Base-by-base conservation (phyloP, 2,113 vertebrate genomes). In the Polypterus bichir region DNA sequence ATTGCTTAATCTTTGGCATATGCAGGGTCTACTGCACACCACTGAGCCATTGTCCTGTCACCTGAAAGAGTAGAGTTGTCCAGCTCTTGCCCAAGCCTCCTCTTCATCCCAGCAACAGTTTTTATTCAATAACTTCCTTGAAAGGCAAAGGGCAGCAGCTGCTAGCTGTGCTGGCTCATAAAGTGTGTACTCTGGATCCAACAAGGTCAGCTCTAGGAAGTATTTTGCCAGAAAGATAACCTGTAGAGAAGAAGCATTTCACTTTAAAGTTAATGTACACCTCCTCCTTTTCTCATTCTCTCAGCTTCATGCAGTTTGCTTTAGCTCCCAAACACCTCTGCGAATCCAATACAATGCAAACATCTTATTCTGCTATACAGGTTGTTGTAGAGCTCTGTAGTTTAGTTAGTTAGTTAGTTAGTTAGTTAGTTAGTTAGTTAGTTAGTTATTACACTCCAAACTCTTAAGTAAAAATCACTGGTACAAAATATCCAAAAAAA, bases 131-230 rank as follows among this genome's bases (percentile, higher is more conserved):
- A 89, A 65, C 5, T 70, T 68, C 9, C 86, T 82, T 3, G 89
- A 85, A 72, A 94, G 73, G 58, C 71, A 81, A 27, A 94, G 80
- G 7, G 89, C 81, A 0, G 86, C 89, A 10, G 81, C 79, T 1
- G 91, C 85, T 27, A 88, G 74, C 63, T 83, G 89, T 6, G 80
- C 66, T 0, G 91, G 85, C 56, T 85, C 76, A 73, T 87, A 86
- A 4, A 62, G 67, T 49, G 84, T 73, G n/a, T 85, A 87, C 59
- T 87, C 85, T 2, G 69, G 78, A 63, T 91, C 87, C 59, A 89
- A 66, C 11, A 91, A 79, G 4, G 86, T 88, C 8, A 91, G 76
- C 76, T 93, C 89, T 74, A 93, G 72, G 55, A 94, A 84, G 61
- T 91, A 91, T n/a, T 83, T 82, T 52, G 86, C 87, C 69, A 91